phyloP scores from a whole-genome alignment of 2,888 invertebrate genomes.

The Drosophila cognata region DNA sequence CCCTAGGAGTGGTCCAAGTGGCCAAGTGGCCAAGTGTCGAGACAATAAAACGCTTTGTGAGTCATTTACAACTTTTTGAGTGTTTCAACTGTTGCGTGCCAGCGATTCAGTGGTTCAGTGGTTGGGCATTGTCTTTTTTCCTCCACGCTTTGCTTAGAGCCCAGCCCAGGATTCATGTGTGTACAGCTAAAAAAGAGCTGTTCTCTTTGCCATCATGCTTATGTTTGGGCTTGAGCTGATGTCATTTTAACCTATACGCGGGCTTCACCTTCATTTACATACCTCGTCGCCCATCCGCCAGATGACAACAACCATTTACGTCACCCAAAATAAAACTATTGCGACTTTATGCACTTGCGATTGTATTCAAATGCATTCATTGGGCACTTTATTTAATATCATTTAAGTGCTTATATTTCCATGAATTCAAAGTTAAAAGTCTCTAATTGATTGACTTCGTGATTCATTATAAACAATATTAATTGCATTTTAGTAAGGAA shows the following conservation, averaged over 20 bases:
- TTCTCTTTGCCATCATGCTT: slow-evolving; percentile 28
- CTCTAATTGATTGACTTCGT: slow-evolving; percentile 23
- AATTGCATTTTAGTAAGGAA: slow-evolving; percentile 1
- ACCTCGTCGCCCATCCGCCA: slow-evolving; percentile 1
- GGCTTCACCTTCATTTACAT: slow-evolving; percentile 1
- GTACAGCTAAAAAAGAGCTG: slow-evolving; percentile 16
- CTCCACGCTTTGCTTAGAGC: not conserved
- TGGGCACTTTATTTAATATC: slow-evolving; percentile 43
- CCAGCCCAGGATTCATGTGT: slow-evolving; percentile 58
- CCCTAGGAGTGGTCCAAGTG: slow-evolving; percentile 4
- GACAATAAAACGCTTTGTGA: slow-evolving; percentile 65
- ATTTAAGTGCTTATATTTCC: slow-evolving; percentile 24
- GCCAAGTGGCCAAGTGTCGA: slow-evolving; percentile 6
- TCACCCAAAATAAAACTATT: slow-evolving; percentile 33
- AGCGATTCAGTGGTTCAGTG: slow-evolving; percentile 25
- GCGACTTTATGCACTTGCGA: slow-evolving; percentile 13
- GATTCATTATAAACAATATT: slow-evolving; percentile 25
- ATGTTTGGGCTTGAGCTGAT: slow-evolving; percentile 46
- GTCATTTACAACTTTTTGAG: slow-evolving; percentile 33
- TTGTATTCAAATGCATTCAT: slow-evolving; percentile 58
- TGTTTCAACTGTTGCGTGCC: slow-evolving; percentile 45
- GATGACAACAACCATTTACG: slow-evolving; percentile 37
- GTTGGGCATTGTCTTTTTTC: slow-evolving; percentile 53
- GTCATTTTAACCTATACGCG: slow-evolving; percentile 36
- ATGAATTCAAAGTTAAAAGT: slow-evolving; percentile 19